Evolutionary conservation across 92 coral and sea anemone genomes (phyloP).

Genomic region (Blastomussa wellsi): DNA sequence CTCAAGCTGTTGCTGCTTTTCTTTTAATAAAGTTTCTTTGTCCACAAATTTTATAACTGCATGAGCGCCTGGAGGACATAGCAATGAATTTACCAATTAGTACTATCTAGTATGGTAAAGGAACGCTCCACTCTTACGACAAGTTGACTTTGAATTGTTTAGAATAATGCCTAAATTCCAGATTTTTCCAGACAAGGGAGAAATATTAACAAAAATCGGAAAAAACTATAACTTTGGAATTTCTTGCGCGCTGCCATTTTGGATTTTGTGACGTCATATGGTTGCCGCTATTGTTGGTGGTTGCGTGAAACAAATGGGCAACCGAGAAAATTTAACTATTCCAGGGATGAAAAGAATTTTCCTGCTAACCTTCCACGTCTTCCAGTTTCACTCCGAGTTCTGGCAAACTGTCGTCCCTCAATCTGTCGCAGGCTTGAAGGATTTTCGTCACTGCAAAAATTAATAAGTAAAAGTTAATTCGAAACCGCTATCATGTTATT

Average conservation of each 20-base stretch:
- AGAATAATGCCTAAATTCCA: too few species aligned
- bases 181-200: too few species aligned
- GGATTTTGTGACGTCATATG: too few species aligned
- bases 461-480: neutral
- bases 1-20: slow-evolving; percentile 85
- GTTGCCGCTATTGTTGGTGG: too few species aligned
- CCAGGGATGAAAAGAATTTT: neutral
- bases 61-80: slow-evolving; percentile 50
- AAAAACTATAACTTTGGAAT: too few species aligned
- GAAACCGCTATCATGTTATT: neutral
- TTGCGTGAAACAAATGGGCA: too few species aligned
- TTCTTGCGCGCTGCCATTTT: too few species aligned
- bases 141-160: too few species aligned
- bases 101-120: neutral
- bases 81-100: too few species aligned
- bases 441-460: slow-evolving; percentile 66
- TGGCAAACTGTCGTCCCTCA: slow-evolving; percentile 83
- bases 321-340: too few species aligned
- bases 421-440: slow-evolving; percentile 84
- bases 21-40: slow-evolving; percentile 82
- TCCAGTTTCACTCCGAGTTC: slow-evolving; percentile 93
- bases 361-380: slow-evolving; percentile 82
- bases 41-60: slow-evolving; percentile 94
- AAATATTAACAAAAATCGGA: too few species aligned
- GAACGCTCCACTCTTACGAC: too few species aligned